Evolutionary conservation across 1,140 invertebrate genomes (phyloP), one percentile per base, ranked within the genome.

Genomic region (Drosophila nannoptera): DNA sequence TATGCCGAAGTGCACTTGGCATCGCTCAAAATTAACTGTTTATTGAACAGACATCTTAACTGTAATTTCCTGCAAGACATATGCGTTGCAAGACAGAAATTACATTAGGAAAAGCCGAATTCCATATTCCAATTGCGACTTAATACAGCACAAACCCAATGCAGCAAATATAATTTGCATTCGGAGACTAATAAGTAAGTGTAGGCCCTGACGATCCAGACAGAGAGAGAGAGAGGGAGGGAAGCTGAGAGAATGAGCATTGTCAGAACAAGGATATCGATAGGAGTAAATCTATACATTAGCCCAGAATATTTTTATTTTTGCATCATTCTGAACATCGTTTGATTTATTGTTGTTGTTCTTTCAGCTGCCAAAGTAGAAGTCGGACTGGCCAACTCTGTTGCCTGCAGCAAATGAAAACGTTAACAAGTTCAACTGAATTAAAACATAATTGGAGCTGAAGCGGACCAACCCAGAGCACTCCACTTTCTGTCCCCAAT

Each of bases 391-490:
- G 40, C 40, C 54, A 56, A 12, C 12, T 14, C 7, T 14, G 42
- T 46, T 38, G 66, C 71, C 71, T 38, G 56, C 63, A 62, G 67
- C 55, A 8, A 52, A 38, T 67, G 61, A 66, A 77, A 69, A 75
- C 49, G 55, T 69, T 69, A 56, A 78, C 52, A 67, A 59, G 22
- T 49, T 36, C 33, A 73, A 78, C 78, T 78, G 66, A 83, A 78
- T 82, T 78, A 83, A 83, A 78, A 82, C 48, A 75, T 71, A 72
- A 82, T 83, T 82, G 66, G n/a, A 38, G 52, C 46, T 22, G 63
- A 53, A 64, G 55, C 60, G 33, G 12, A 16, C 42, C 33, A 7
- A 36, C 16, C 43, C n/a, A n/a, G 52, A 48, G 45, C 38, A 49
- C 11, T 46, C 55, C 58, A 55, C 49, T 64, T 46, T 7, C 36